phyloP scores from a whole-genome alignment of 2,888 invertebrate genomes.

The Parascotia fuliginaria region DNA sequence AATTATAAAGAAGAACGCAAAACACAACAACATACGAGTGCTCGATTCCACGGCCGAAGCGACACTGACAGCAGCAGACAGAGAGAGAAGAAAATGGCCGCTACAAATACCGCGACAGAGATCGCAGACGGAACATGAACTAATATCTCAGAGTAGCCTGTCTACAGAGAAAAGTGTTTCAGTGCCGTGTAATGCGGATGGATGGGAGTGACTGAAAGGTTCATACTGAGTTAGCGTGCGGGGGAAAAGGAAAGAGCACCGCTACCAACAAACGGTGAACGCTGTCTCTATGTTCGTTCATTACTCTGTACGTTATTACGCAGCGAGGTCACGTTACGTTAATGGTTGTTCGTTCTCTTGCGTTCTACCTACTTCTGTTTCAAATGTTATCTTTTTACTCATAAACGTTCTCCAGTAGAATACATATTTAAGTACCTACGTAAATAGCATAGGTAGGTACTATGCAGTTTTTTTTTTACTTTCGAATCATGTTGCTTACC shows the following conservation, averaged over 20 bases:
- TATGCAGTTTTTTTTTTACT: no score
- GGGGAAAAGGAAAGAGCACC: constrained; percentile 41
- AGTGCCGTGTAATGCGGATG: constrained; percentile 22
- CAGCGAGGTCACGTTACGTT: constrained; percentile 61
- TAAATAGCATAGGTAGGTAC: not conserved
- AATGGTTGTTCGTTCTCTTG: constrained; percentile 73
- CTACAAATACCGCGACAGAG: constrained; percentile 57
- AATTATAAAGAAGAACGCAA: constrained; percentile 67
- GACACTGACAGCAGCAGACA: constrained; percentile 75
- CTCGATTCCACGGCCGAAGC: constrained; percentile 59
- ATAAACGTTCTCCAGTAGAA: no score
- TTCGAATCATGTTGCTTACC: no score
- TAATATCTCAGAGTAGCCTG: constrained; percentile 50
- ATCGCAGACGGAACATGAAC: constrained; percentile 57
- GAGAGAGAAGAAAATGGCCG: constrained; percentile 84
- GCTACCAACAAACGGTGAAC: constrained; percentile 13
- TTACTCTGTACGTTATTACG: constrained; percentile 62
- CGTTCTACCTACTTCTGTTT: constrained; percentile 73
- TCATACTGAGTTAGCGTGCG: constrained; percentile 18
- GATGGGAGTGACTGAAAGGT: constrained; percentile 45
- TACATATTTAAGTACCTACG: no score
- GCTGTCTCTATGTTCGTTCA: constrained; percentile 45
- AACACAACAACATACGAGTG: constrained; percentile 56
- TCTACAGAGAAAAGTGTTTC: constrained; percentile 46
- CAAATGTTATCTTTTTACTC: constrained; percentile 16